A percentile compares a stretch with the other conserved stretches of the same genome.
These are phyloP conservation scores for Liopterus haemorrhoidalis DNA, from an alignment of 2,888 invertebrate genomes.

Conservation along the genomic window DNA sequence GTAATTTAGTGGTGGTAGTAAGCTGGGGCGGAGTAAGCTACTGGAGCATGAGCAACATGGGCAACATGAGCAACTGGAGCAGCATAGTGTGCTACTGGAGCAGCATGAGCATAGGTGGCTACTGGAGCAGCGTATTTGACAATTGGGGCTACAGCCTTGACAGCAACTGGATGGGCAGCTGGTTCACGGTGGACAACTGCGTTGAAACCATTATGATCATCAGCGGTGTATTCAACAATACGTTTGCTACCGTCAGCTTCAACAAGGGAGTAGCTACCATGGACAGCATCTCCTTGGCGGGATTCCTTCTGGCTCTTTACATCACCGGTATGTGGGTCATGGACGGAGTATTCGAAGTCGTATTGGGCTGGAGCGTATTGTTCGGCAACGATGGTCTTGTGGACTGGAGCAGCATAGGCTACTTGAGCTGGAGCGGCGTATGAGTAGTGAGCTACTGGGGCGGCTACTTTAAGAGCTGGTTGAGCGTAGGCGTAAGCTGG, in stretches of 20 bases:
- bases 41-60: constrained; percentile 42
- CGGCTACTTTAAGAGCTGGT: background rate
- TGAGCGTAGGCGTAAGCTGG: background rate
- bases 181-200: constrained; percentile 44
- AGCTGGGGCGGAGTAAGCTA: constrained; percentile 39
- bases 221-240: constrained; percentile 44
- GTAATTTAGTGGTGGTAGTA: too few species aligned
- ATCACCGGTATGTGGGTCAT: constrained; percentile 45
- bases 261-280: constrained; percentile 43
- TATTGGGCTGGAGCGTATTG: constrained; percentile 42
- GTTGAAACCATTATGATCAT: constrained; percentile 44
- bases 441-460: background rate
- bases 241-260: constrained; percentile 45
- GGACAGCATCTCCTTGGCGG: constrained; percentile 44
- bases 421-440: background rate
- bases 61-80: too few species aligned
- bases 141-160: constrained; percentile 31
- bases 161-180: constrained; percentile 30
- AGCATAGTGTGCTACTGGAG: constrained; percentile 34
- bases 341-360: constrained; percentile 43
- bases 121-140: constrained; percentile 31
- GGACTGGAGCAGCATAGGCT: constrained; percentile 30
- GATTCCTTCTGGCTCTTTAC: constrained; percentile 44
- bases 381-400: constrained; percentile 41
- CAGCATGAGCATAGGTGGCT: constrained; percentile 26